Evolutionary conservation across 2,797 vertebrate species (phyloP).

Genomic region (Synanceia verrucosa): DNA sequence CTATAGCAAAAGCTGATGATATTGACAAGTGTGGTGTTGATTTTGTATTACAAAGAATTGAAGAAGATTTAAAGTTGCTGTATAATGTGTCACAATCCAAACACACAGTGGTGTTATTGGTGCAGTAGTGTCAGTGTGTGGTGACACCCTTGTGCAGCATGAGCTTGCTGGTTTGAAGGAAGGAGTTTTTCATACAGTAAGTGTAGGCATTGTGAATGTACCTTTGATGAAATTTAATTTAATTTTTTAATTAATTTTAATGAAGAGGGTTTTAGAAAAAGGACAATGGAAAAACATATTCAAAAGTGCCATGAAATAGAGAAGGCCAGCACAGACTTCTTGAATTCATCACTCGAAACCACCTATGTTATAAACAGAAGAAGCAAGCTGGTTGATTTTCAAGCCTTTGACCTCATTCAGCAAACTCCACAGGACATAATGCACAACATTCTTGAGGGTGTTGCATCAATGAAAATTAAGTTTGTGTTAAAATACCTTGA

Average conservation of each 20-base stretch:
- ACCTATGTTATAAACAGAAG: conserved; percentile 44
- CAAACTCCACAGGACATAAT: conserved; percentile 6
- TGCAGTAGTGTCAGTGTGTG: conserved; percentile 31
- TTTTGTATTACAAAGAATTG: neutral
- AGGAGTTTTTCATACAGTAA: no score
- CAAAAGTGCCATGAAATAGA: conserved; percentile 27
- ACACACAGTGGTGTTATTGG: conserved; percentile 6
- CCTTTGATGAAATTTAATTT: conserved; percentile 11
- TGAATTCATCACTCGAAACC: conserved; percentile 39
- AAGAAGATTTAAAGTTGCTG: neutral
- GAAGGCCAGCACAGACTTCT: conserved; percentile 17
- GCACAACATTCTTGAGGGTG: neutral
- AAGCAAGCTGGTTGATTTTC: conserved; percentile 45
- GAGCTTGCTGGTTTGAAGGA: conserved; percentile 37
- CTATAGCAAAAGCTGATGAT: conserved; percentile 17
- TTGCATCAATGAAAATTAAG: conserved; percentile 14
- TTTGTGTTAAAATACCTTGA: conserved; percentile 14
- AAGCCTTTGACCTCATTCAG: conserved; percentile 36
- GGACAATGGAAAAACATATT: conserved; percentile 14
- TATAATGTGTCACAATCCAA: conserved; percentile 6
- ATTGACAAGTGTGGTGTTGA: neutral
- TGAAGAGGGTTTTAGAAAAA: conserved; percentile 8
- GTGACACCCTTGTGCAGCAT: conserved; percentile 24
- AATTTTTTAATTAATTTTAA: neutral
- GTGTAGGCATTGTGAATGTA: conserved; percentile 13